phyloP scores from a whole-genome alignment of 2,113 vertebrate species.

The Rhynchomys soricoides region DNA sequence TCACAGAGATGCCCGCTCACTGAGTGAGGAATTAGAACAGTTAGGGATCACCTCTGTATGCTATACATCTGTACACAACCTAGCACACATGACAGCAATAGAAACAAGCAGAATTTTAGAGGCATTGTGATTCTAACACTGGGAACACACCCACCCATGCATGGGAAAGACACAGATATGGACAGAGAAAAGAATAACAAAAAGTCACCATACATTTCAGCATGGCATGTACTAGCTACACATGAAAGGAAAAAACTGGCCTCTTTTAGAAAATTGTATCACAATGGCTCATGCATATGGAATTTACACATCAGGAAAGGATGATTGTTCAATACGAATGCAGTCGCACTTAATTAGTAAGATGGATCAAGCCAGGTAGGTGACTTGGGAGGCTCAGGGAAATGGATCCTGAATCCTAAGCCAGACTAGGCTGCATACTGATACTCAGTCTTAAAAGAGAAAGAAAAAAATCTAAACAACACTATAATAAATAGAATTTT shows the following conservation, averaged over 20 bases:
- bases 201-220: not conserved
- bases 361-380: not conserved
- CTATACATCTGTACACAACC: not conserved
- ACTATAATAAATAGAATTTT: not conserved
- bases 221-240: not conserved
- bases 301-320: not conserved
- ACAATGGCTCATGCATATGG: not conserved
- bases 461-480: not conserved
- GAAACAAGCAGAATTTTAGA: not conserved
- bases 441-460: not conserved
- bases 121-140: not conserved
- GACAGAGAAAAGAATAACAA: not conserved
- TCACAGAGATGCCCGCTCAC: not conserved
- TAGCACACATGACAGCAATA: not conserved
- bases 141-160: not conserved
- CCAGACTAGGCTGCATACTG: not conserved
- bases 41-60: not conserved
- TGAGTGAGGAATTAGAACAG: not conserved
- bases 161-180: not conserved
- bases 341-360: not conserved
- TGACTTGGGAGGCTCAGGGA: not conserved
- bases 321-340: not conserved
- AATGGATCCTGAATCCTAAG: not conserved
- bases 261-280: not conserved
- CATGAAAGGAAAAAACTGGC: not conserved